Evolutionary conservation across 2,113 vertebrate species (phyloP), one percentile per base, ranked within the genome.

Genomic region (Nymphicus hollandicus): DNA sequence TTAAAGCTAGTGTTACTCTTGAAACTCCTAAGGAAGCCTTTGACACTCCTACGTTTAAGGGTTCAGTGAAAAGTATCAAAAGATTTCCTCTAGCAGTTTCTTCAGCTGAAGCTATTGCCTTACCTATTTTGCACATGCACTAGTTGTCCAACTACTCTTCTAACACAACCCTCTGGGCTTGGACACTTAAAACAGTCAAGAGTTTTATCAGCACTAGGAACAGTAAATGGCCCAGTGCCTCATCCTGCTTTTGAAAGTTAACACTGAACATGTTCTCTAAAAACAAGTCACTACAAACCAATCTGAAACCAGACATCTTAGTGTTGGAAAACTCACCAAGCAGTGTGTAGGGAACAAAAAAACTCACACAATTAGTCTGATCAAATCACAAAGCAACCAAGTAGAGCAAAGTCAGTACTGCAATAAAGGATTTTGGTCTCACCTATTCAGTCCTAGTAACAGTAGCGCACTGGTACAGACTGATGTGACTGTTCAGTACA

Each of bases 381-480:
- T 2, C 19, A n/a, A n/a, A 31, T 6, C 25, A 8, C 4, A 10
- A 2, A 33, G 31, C 41, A 47, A 13, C 2, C 17, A 17, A 23
- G 11, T 12, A 60, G 15, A 55, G 27, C 9, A 1, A 17, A 44
- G 24, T 1, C 17, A 2, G 10, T 17, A 53, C 1, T 13, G 19
- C 35, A 53, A 16, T 0, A 1, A n/a, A 63, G 13, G 11, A 7
- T 27, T 74, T 15, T 1, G 0, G 39, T 11, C 39, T 65, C 10
- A 37, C 20, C 41, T 29, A 2, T 10, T 29, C 20, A n/a, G 23
- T 11, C 8, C 29, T 5, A 8, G 2, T 17, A 60, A 16, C 2
- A 3, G n/a, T 1, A 47, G 13, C 60, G 12, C 41, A 85, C 31
- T 1, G 22, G 24, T 20, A n/a, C 9, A 78, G 18, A n/a, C 39